Evolutionary conservation across 2,113 vertebrate genomes (phyloP), one percentile per base, ranked within the genome.

Genomic region (Passer montanus): DNA sequence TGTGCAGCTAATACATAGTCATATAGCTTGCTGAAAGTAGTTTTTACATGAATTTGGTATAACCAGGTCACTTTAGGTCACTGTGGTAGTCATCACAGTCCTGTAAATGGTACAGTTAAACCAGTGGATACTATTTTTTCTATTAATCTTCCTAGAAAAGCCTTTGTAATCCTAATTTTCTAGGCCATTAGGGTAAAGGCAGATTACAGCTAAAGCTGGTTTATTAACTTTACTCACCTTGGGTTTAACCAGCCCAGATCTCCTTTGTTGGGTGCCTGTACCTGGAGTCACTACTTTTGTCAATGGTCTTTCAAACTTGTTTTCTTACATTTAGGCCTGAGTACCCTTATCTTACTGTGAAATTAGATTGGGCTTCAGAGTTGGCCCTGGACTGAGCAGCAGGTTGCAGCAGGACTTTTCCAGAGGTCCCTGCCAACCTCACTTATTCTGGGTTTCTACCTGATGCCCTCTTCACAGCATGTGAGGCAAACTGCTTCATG

Each of bases 81-180:
- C 43, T 76, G 21, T 39, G 50, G 39, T 62, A 79, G 53, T 56
- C 50, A 88, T 76, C 23, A 47, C 33, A 55, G 59, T n/a, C 33
- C 73, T 92, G 83, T 53, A 84, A 93, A 70, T 3, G 22, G 63
- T 90, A 33, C 5, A 47, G 72, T 89, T 92, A 86, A 74, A 94
- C 15, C 47, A 84, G 12, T 14, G 9, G 89, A 84, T 89, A 74
- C 86, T 93, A 77, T 90, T 93, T 93, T 96, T 95, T 88, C 86
- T 92, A 81, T 87, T 95, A 91, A 93, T 95, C 92, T 91, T 84
- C 92, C 77, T 56, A 82, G 90, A 93, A 91, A 96, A 95, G 81
- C 90, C 53, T 89, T 59, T 64, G 77, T 95, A 96, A 95, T 97
- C 90, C 87, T 87, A 84, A 95, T 93, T 96, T 92, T 84, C 87